Evolutionary conservation across 2,888 invertebrate species (phyloP), one percentile per base, ranked within the genome.

Genomic region (Selenia dentaria): DNA sequence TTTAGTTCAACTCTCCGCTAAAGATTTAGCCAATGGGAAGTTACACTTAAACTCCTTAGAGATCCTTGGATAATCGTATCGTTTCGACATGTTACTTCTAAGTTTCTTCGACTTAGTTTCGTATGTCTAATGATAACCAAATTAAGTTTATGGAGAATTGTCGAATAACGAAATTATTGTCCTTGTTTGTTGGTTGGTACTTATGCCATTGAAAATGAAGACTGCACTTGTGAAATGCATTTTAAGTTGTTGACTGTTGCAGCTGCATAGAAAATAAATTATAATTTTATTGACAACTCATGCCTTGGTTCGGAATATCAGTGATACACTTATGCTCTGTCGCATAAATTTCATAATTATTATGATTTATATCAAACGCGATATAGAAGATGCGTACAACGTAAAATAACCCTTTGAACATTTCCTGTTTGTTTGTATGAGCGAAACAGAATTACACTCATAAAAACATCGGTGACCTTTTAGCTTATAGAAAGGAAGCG

Each of bases 251-350:
- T 28, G 22, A 12, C 3, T 25, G 12, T 24, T 28, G 39, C 38
- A 39, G 39, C 40, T 35, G 35, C 34, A 29, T 11, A 25, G 18
- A 14, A 35, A 45, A 35, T 45, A 45, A 34, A 39, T 45, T 29
- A 26, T 35, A 39, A 35, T 45, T 39, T 39, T 45, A 45, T 13
- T 45, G 29, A 39, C 45, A 29, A 39, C 12, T 27, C 39, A 13
- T n/a, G n/a, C n/a, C n/a, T 29, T 34, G 24, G 32, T 13, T 26
- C 20, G 26, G 9, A 34, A 18, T 38, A 33, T 43, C 10, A 36
- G 12, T 31, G 18, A 44, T 29, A 8, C 31, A 22, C 14, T 32
- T 34, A 28, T 32, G 9, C 20, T 6, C 18, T 33, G 33, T 31
- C 22, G 16, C 31, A 35, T 29, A 20, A 34, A 34, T 34, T 34